These are phyloP conservation scores for Ichneumoninae sp. DNA, from an alignment of 2,888 invertebrate genomes.

Conservation along the genomic window DNA sequence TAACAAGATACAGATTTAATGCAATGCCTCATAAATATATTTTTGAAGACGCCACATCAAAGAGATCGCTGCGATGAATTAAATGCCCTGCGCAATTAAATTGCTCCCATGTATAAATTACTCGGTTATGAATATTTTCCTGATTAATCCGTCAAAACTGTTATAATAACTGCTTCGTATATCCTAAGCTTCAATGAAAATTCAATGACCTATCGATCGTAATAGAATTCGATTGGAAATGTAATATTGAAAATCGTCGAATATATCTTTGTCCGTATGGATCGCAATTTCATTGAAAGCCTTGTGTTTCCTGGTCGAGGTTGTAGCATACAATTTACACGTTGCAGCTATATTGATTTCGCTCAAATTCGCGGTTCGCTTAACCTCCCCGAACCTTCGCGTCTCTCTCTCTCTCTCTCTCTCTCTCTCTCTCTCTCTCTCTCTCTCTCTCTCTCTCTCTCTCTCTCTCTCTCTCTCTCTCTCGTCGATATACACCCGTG, in stretches of 20 bases:
- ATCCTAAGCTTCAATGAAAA: not conserved
- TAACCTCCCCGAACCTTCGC: constrained; percentile 18
- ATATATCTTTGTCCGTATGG: constrained; percentile 4
- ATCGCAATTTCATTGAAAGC: constrained; percentile 23
- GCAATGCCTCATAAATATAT: no score
- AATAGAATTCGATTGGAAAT: constrained; percentile 1
- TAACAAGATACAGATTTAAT: no score
- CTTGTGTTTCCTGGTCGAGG: not conserved
- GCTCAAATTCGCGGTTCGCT: constrained; percentile 49
- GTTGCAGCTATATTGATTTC: constrained; percentile 53
- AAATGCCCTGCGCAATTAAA: constrained; percentile 18
- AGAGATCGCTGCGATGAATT: constrained; percentile 18
- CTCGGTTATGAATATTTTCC: not conserved
- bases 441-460: constrained; percentile 15
- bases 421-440: no score
- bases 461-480: constrained; percentile 18
- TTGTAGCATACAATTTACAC: constrained; percentile 44
- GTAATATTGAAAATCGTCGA: not conserved
- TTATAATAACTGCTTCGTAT: not conserved
- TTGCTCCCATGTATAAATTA: not conserved
- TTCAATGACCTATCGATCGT: not conserved
- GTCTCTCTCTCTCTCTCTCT: constrained; percentile 19
- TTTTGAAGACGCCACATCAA: not conserved
- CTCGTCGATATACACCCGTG: not conserved
- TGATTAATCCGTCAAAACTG: not conserved